Percentiles rank a stretch among this genome's conserved stretches.
These are phyloP conservation scores for Gila robusta DNA, from an alignment of 2,797 vertebrate genomes.

Conservation along the genomic window DNA sequence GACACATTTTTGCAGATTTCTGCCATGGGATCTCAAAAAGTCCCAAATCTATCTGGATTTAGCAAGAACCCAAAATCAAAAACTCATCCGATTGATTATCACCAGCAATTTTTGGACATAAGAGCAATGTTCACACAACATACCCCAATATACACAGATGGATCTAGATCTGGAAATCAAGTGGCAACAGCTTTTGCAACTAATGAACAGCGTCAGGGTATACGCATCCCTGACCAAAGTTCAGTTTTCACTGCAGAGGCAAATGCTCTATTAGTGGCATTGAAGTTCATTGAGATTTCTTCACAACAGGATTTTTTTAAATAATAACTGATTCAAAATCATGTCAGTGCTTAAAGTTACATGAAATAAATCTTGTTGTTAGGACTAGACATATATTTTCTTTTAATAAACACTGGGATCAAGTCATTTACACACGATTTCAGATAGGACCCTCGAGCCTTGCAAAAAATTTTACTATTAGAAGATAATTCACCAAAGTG, in stretches of 20 bases:
- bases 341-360: neutral
- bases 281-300: neutral
- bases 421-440: neutral
- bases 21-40: neutral
- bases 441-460: neutral
- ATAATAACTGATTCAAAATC: neutral
- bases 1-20: neutral
- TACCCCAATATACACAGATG: neutral
- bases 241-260: neutral
- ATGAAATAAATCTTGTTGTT: neutral
- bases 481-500: neutral
- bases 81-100: neutral
- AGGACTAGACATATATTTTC: no score
- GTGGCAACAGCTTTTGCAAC: neutral
- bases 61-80: neutral
- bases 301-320: neutral
- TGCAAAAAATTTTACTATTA: neutral
- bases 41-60: neutral
- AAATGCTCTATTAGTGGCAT: neutral
- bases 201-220: neutral
- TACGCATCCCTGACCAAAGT: neutral
- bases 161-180: neutral
- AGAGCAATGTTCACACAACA: neutral
- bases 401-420: no score
- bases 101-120: neutral